Conservation (phyloP, 2,113 vertebrate species). For the Laticauda colubrina region DNA sequence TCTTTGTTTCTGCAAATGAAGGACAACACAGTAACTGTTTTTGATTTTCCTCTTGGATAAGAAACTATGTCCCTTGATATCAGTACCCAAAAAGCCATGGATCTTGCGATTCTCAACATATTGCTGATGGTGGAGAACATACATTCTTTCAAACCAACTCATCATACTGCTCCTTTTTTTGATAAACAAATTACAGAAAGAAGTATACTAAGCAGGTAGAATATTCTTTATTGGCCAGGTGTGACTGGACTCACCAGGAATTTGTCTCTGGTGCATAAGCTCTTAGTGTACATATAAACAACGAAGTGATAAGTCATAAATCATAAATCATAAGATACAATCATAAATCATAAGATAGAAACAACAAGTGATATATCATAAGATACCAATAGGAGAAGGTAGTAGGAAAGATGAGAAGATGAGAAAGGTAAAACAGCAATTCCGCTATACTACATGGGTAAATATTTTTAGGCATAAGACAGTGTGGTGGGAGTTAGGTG, state of each 20-base stretch:
- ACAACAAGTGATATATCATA: not conserved
- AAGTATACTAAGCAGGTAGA: not conserved
- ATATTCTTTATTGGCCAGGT: not conserved
- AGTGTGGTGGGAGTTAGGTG: not conserved
- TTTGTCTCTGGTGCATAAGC: not conserved
- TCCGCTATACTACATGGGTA: not conserved
- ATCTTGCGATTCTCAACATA: not conserved
- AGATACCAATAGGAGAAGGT: not conserved
- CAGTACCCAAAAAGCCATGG: not conserved
- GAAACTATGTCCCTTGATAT: not conserved
- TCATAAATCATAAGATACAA: not conserved
- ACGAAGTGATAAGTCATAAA: not conserved
- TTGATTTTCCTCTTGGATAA: not conserved
- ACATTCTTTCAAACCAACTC: not conserved
- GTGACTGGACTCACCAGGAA: not conserved
- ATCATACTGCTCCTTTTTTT: not conserved
- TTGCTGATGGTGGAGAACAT: not conserved
- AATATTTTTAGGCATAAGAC: not conserved
- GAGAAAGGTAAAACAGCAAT: not conserved
- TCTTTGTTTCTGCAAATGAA: not conserved
- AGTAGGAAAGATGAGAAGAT: not conserved
- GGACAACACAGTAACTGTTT: not conserved
- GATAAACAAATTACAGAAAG: not conserved
- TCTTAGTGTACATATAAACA: not conserved
- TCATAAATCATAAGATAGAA: no score